phyloP scores from a whole-genome alignment of 2,797 vertebrate genomes.

The Botia almorhae region DNA sequence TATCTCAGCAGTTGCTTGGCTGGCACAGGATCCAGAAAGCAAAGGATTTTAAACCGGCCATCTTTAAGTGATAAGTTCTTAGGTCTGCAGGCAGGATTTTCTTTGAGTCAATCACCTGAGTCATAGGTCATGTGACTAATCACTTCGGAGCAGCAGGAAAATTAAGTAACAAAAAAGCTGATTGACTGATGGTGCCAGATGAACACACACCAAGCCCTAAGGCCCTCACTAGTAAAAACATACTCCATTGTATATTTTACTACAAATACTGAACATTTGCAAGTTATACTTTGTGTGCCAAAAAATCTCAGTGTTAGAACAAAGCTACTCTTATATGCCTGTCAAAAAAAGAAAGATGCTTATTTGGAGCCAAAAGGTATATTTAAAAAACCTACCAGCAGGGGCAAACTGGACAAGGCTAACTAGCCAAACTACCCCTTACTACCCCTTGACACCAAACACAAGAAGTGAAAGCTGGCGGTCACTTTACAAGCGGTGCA shows the following conservation, averaged over 20 bases:
- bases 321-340: too few relatives aligned
- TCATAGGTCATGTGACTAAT: neutral
- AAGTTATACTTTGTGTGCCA: too few relatives aligned
- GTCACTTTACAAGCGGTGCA: conserved; percentile 38
- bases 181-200: neutral
- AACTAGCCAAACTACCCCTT: neutral
- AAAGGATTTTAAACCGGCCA: too few relatives aligned
- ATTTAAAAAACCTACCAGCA: neutral
- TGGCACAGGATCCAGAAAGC: too few relatives aligned
- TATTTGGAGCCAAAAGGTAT: too few relatives aligned
- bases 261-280: too few relatives aligned
- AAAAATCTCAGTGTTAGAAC: too few relatives aligned
- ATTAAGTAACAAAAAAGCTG: neutral
- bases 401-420: neutral
- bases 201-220: neutral
- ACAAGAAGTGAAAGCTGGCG: conserved; percentile 40
- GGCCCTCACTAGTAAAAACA: neutral
- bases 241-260: neutral
- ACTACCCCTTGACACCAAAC: neutral
- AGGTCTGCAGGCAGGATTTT: neutral
- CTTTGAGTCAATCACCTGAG: neutral
- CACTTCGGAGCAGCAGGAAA: neutral
- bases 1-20: neutral
- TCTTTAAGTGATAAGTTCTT: too few relatives aligned
- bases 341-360: too few relatives aligned